Evolutionary conservation across 2,888 invertebrate genomes (phyloP), one percentile per base, ranked within the genome.

Genomic region (Hesperia comma): DNA sequence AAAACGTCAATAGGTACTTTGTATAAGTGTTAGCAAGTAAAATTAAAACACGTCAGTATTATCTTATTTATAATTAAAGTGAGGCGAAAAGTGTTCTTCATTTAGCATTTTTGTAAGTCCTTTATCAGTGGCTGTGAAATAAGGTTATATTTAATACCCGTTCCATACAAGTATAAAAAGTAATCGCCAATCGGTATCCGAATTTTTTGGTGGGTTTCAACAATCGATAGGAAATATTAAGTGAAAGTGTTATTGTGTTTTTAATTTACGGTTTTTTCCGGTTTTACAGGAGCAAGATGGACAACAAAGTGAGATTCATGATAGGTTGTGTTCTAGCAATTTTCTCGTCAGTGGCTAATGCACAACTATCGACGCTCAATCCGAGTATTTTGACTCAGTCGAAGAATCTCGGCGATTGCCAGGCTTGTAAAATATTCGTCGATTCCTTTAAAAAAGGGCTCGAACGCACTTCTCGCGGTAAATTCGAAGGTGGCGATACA

Each of bases 401-500:
- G 12, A 90, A 92, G 37, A 92, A 85, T 72, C 85, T 96, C 58
- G 96, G 97, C 12, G 96, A 96, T 6, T 98, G 97, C 85, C 95
- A 95, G 76, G 95, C 96, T 0, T 98, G 98, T 82, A 95, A 94
- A 80, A 82, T 94, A 72, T 94, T 97, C 62, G 94, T 95, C 3
- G 94, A 95, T 37, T 97, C 97, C 0, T 97, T 98, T 77, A 94
- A 95, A 80, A 94, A 94, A 95, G 98, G 97, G 2, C 89, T 98
- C 72, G 95, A 96, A 70, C 94, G 94, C 73, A 98, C 98, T 0
- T 92, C 95, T n/a, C 94, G 97, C 75, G 97, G 96, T 12, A 97
- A 98, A 84, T 98, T 96, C 87, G 98, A 97, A 76, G 98, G 98
- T 4, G 98, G 98, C 0, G 98, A 98, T 83, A 95, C 98, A 0